These are phyloP conservation scores for Caenorhabditis latens DNA, from an alignment of 1,140 invertebrate genomes.

Conservation along the genomic window DNA sequence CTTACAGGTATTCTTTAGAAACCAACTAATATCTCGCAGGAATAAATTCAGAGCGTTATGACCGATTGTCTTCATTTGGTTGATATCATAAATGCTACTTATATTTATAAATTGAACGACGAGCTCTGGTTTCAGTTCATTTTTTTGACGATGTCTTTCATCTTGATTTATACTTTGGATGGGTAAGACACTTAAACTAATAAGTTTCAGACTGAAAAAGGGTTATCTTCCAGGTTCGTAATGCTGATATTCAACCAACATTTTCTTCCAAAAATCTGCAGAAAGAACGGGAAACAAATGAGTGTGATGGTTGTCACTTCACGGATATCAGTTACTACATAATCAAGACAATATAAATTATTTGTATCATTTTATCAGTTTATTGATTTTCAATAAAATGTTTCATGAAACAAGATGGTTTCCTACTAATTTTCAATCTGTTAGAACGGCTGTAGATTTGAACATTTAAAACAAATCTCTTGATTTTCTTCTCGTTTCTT, in stretches of 20 bases:
- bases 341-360: not conserved
- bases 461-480: no score
- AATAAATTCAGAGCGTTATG: not conserved
- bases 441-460: no score
- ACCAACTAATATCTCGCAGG: not conserved
- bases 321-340: not conserved
- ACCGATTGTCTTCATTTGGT: slow-evolving; percentile 28
- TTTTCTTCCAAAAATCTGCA: not conserved
- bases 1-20: not conserved
- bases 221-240: not conserved
- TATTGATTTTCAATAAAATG: no score
- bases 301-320: slow-evolving; percentile 18
- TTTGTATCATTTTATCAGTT: no score
- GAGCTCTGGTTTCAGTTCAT: slow-evolving; percentile 20
- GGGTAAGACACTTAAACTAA: not conserved
- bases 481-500: no score
- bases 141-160: slow-evolving; percentile 12
- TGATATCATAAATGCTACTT: slow-evolving; percentile 29
- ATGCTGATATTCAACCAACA: slow-evolving; percentile 26
- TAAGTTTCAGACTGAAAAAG: not conserved
- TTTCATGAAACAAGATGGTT: no score
- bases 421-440: no score
- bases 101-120: slow-evolving; percentile 3
- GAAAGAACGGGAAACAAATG: not conserved
- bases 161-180: slow-evolving; percentile 20